phyloP scores from a whole-genome alignment of 2,888 invertebrate genomes.

The Agonopterix subpropinquella region DNA sequence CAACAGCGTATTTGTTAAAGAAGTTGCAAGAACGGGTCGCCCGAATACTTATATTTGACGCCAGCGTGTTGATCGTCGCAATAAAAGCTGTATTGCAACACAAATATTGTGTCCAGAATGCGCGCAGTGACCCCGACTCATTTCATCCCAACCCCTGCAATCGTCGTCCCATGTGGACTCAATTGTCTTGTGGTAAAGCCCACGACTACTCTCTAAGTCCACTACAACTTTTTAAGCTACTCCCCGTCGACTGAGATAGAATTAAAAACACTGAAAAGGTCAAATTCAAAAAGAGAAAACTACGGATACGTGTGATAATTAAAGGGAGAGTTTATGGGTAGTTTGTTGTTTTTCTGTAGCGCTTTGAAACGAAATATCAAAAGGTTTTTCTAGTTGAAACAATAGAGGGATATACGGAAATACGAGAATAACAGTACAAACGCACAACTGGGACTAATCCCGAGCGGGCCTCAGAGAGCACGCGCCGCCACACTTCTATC shows the following conservation, averaged over 20 bases:
- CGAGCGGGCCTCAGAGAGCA: conserved; percentile 42
- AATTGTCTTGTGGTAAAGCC: conserved; percentile 53
- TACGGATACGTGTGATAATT: conserved; percentile 10
- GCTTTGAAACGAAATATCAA: conserved; percentile 31
- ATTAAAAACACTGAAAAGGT: conserved; percentile 1
- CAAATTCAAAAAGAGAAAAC: conserved; percentile 1
- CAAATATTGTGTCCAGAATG: conserved; percentile 60
- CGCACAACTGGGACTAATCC: conserved; percentile 61
- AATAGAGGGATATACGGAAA: conserved; percentile 45
- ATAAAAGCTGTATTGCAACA: conserved; percentile 64
- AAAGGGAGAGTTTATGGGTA: conserved; percentile 23
- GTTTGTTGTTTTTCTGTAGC: conserved; percentile 19
- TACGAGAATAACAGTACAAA: conserved; percentile 48
- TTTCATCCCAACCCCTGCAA: conserved; percentile 57
- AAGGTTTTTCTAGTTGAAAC: conserved; percentile 39
- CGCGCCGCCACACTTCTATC: conserved; percentile 41
- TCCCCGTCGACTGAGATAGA: conserved; percentile 11
- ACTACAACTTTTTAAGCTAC: conserved; percentile 20
- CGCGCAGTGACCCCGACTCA: conserved; percentile 54
- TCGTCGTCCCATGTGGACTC: conserved; percentile 47
- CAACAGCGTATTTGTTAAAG: conserved; percentile 33
- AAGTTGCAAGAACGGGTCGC: conserved; percentile 20
- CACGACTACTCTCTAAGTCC: conserved; percentile 22
- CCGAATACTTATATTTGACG: conserved; percentile 21
- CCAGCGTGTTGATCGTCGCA: conserved; percentile 53